Conservation (phyloP, 2,113 vertebrate genomes). For the human region GRCh38 chr20:59884501-59885000, state of each 20-base stretch:
- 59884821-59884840: slow-evolving; percentile 3
- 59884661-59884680: neutral
- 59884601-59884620: neutral
- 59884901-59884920: neutral
- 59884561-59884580: neutral
- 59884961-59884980: neutral
- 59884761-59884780: neutral
- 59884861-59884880: neutral
- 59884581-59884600: slow-evolving; percentile 8
- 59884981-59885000: neutral
- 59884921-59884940: slow-evolving; percentile 14
- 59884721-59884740: neutral
- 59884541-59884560: neutral
- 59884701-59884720: neutral
- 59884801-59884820: neutral
- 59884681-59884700: neutral
- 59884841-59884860: neutral
- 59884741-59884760: neutral
- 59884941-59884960: neutral
- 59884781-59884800: neutral
- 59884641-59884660: neutral
- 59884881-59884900: neutral
- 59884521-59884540: slow-evolving; percentile 12
- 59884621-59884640: neutral
- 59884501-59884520: slow-evolving; percentile 16